Base-by-base conservation (phyloP, 2,113 vertebrate genomes). In the Rana temporaria region DNA sequence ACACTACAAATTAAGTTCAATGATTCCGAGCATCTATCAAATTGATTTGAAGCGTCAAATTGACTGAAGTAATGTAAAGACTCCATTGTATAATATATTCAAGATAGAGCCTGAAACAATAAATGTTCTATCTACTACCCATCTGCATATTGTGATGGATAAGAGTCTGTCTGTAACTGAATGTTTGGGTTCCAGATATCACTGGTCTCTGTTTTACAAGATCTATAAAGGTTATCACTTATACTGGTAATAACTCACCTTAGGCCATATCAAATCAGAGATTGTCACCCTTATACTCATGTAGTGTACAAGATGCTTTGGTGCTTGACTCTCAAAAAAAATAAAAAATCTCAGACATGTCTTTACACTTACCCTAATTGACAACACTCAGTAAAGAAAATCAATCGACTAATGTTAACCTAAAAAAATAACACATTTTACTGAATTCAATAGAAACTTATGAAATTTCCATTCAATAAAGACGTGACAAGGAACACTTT, bases 401-500 rank as follows among this genome's bases (percentile, higher is more conserved):
- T 81, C 57, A 53, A 73, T 81, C 34, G 42, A 73, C 53, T 32
- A 86, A 84, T 16, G 18, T 7, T 84, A 72, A 57, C 82, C 85
- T 83, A 76, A 85, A 85, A 70, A 87, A 87, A 86, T 85, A 56
- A 22, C 73, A 38, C 22, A 81, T 71, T 74, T 86, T 30, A 84
- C 16, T 20, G 68, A 88, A 90, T 42, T 64, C 76, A 86, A 64
- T 34, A 84, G 81, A 90, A 78, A 82, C 63, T 65, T 85, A 85
- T 85, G 83, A 86, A 88, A 90, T 87, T 84, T 87, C 70, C 84
- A 4, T 53, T 71, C 30, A 79, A 64, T 85, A 83, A 86, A 85
- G 86, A 60, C 52, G 69, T 75, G 63, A 85, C 82, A 88, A 84
- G 87, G 88, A 87, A 64, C 16, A 38, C 84, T 86, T 71, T 78